These are phyloP conservation scores for Xiphophorus hellerii DNA, from an alignment of 2,113 vertebrate species.

Conservation along the genomic window DNA sequence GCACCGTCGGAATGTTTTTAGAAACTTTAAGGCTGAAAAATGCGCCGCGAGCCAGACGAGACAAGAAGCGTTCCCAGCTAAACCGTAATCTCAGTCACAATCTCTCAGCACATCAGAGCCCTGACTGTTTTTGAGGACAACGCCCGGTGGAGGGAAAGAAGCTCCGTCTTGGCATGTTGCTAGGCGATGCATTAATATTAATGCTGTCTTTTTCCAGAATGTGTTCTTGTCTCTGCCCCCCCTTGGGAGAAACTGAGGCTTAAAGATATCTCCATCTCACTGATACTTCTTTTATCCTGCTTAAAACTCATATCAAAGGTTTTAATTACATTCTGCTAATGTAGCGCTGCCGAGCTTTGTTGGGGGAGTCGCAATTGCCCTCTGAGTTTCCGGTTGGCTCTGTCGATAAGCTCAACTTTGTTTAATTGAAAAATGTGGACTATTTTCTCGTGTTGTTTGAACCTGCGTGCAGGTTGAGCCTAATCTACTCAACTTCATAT, in stretches of 20 bases:
- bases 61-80: neutral
- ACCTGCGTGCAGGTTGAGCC: neutral
- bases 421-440: slow-evolving; percentile 49
- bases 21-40: slow-evolving; percentile 5
- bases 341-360: slow-evolving; percentile 50
- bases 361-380: slow-evolving; percentile 30
- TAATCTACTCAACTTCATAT: slow-evolving; percentile 18
- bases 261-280: slow-evolving; percentile 65
- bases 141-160: slow-evolving; percentile 43
- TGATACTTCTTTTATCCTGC: slow-evolving; percentile 65
- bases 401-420: slow-evolving; percentile 5
- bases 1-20: slow-evolving; percentile 17
- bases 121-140: slow-evolving; percentile 44
- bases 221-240: slow-evolving; percentile 48
- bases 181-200: slow-evolving; percentile 75
- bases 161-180: slow-evolving; percentile 62
- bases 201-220: slow-evolving; percentile 64
- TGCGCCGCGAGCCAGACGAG: neutral
- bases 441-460: slow-evolving; percentile 18
- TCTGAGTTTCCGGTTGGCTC: slow-evolving; percentile 27
- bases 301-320: slow-evolving; percentile 61
- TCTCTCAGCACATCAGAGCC: slow-evolving; percentile 43
- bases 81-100: slow-evolving; percentile 41
- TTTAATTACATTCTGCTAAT: slow-evolving; percentile 67
- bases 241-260: slow-evolving; percentile 58